Evolutionary conservation across 1,140 invertebrate species (phyloP).

Genomic region (Drosophila nasuta): DNA sequence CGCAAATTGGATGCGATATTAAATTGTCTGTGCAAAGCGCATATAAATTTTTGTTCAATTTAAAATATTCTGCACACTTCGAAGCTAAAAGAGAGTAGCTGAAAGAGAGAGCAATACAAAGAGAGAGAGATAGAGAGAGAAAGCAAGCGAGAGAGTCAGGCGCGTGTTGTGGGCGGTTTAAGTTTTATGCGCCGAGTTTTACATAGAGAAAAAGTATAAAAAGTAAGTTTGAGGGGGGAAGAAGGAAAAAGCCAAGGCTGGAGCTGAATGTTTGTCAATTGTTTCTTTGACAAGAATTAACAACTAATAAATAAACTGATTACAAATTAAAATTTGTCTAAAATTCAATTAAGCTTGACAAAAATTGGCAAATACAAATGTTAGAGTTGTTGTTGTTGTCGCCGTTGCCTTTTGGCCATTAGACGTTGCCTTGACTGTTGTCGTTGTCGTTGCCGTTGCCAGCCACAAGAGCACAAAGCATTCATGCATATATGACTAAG

Average conservation of each 20-base stretch:
- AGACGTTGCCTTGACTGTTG: neutral
- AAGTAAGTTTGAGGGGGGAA: conserved; percentile 32
- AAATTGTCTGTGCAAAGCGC: conserved; percentile 85
- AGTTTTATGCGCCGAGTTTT: conserved; percentile 40
- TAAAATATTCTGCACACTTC: conserved; percentile 75
- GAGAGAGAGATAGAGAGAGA: conserved; percentile 3
- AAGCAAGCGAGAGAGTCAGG: conserved; percentile 6
- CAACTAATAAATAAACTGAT: conserved; percentile 20
- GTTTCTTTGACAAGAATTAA: conserved; percentile 9
- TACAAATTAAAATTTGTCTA: conserved; percentile 24
- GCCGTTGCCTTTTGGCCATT: conserved; percentile 6
- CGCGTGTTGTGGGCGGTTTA: conserved; percentile 15
- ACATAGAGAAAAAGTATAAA: conserved; percentile 31
- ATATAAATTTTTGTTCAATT: conserved; percentile 85
- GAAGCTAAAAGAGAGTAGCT: conserved; percentile 22
- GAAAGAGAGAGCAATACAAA: conserved; percentile 7
- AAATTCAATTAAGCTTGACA: conserved; percentile 70
- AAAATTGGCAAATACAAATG: conserved; percentile 50
- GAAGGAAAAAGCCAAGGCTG: neutral
- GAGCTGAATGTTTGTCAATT: conserved; percentile 1
- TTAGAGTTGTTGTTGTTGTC: neutral
- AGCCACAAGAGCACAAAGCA: conserved; percentile 57
- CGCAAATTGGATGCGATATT: conserved; percentile 85
- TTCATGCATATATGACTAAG: conserved; percentile 83
- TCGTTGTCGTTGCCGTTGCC: neutral